Evolutionary conservation across 2,113 vertebrate genomes (phyloP).

Genomic region (Struthio camelus): DNA sequence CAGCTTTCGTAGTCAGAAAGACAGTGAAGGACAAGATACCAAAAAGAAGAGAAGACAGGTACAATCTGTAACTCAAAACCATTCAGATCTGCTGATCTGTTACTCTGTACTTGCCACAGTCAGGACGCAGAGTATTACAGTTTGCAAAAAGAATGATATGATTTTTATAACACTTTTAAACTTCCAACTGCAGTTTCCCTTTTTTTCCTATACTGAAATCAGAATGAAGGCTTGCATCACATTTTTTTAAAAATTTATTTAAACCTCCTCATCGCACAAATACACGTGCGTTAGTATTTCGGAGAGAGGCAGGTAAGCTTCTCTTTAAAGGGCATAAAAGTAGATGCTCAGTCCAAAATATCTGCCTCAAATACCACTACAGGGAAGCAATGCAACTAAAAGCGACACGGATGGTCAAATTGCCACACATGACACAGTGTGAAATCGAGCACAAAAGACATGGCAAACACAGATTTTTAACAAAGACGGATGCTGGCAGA

Average conservation of each 20-base stretch:
- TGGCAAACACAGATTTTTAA: neutral
- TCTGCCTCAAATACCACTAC: neutral
- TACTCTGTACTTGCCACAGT: neutral
- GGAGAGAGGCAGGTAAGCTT: neutral
- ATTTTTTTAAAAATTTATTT: neutral
- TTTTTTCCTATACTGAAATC: neutral
- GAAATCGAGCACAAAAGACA: neutral
- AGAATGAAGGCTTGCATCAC: slow-evolving; percentile 1
- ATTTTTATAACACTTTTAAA: slow-evolving; percentile 20
- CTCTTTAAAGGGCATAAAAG: neutral
- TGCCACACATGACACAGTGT: neutral
- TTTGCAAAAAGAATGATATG: neutral
- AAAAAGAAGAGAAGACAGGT: slow-evolving; percentile 2
- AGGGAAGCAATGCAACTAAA: neutral
- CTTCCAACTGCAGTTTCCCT: neutral
- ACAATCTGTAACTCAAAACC: slow-evolving; percentile 29
- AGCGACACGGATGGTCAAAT: neutral
- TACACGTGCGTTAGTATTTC: neutral
- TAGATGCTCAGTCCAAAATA: neutral
- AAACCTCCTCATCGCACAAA: neutral
- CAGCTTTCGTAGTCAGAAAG: neutral
- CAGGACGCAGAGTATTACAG: neutral
- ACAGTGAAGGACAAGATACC: neutral
- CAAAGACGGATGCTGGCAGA: neutral
- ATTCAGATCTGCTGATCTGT: slow-evolving; percentile 16